Percentiles rank a stretch among this genome's conserved stretches.
These are phyloP conservation scores for Burhinus bistriatus DNA, from an alignment of 2,113 vertebrate species.

Conservation along the genomic window DNA sequence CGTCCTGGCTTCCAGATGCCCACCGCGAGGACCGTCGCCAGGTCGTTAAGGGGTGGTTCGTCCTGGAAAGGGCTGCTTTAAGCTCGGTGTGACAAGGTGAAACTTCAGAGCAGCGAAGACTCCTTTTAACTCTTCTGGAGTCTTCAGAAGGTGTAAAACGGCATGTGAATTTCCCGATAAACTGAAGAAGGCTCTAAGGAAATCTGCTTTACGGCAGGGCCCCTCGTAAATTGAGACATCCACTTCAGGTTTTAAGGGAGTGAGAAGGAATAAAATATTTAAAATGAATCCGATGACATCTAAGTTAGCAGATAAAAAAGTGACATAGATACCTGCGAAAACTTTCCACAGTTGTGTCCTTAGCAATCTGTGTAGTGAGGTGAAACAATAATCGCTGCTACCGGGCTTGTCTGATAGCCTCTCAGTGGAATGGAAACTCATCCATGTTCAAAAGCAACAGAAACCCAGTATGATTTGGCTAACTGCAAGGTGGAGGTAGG, in stretches of 20 bases:
- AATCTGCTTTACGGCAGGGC: background rate
- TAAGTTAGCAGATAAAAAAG: background rate
- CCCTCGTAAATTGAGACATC: background rate
- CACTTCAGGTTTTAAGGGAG: background rate
- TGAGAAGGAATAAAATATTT: background rate
- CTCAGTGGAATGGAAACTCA: background rate
- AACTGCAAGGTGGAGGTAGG: background rate
- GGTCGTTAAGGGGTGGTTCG: background rate
- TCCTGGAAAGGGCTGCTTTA: background rate
- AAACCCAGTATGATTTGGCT: background rate
- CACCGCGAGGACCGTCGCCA: background rate
- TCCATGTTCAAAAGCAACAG: background rate
- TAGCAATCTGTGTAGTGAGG: background rate
- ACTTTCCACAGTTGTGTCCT: background rate
- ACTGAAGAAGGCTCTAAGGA: background rate
- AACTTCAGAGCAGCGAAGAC: background rate
- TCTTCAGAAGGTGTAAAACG: background rate
- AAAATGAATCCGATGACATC: background rate
- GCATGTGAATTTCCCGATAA: background rate
- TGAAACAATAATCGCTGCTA: background rate
- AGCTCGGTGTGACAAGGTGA: background rate
- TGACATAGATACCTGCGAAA: background rate
- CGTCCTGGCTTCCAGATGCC: background rate
- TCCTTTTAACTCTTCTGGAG: background rate
- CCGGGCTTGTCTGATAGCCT: accelerated